A percentile compares a stretch with the other conserved stretches of the same genome.
These are phyloP conservation scores for Phortica variegata DNA, from an alignment of 1,140 invertebrate genomes.

Conservation along the genomic window DNA sequence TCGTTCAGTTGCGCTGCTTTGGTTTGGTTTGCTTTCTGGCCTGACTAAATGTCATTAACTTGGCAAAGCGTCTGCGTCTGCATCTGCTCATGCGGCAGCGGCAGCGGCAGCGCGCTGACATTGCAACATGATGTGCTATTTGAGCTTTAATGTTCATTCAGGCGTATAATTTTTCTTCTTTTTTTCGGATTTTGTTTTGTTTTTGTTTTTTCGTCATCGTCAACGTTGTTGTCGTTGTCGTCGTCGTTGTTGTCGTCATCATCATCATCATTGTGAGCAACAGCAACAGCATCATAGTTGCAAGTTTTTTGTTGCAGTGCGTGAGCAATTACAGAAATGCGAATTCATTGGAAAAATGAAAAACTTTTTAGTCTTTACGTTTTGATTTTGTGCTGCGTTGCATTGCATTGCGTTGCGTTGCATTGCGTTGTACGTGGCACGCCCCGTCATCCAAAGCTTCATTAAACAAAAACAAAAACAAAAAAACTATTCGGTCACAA, in stretches of 20 bases:
- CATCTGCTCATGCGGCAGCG: slow-evolving; percentile 9
- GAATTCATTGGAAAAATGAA: slow-evolving; percentile 26
- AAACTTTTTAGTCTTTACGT: too few species aligned
- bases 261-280: too few species aligned
- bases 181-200: slow-evolving; percentile 17
- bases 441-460: too few species aligned
- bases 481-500: too few species aligned
- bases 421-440: too few species aligned
- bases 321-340: slow-evolving; percentile 47
- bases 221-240: not conserved
- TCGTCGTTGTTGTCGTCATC: slow-evolving; percentile 1
- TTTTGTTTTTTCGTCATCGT: not conserved
- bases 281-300: too few species aligned
- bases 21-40: not conserved
- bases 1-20: too few species aligned
- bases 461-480: too few species aligned
- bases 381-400: too few species aligned
- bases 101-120: slow-evolving; percentile 34
- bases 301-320: slow-evolving; percentile 39
- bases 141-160: slow-evolving; percentile 51
- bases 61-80: slow-evolving; percentile 28
- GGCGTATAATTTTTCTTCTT: not conserved
- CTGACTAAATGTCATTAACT: slow-evolving; percentile 48
- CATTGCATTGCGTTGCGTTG: too few species aligned
- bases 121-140: slow-evolving; percentile 51